These are phyloP conservation scores for Danionella cerebrum DNA, from an alignment of 2,113 vertebrate genomes.

Conservation along the genomic window DNA sequence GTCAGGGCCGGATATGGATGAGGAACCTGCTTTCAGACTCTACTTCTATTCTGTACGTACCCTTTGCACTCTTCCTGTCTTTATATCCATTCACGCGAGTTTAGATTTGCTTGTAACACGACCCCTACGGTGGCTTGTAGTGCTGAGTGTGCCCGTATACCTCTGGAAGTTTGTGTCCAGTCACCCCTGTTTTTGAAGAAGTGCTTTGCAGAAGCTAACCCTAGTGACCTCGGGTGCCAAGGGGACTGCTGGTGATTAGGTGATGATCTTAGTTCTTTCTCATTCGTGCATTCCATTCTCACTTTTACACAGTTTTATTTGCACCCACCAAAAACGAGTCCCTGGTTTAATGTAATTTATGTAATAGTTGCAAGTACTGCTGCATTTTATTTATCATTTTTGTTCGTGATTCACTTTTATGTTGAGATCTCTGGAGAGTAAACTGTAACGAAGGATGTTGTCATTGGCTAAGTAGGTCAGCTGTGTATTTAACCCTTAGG, in stretches of 20 bases:
- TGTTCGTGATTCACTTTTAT: background rate
- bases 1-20: slow-evolving; percentile 59
- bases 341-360: no score
- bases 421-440: slow-evolving; percentile 22
- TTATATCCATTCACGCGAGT: slow-evolving; percentile 29
- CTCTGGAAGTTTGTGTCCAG: slow-evolving; percentile 29
- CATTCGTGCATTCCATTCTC: background rate
- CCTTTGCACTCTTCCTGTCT: slow-evolving; percentile 31
- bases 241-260: slow-evolving; percentile 46
- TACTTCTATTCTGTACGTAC: slow-evolving; percentile 75
- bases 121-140: slow-evolving; percentile 37
- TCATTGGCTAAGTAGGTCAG: slow-evolving; percentile 67
- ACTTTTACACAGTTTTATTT: background rate
- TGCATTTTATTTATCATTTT: no score
- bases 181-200: background rate
- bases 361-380: no score
- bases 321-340: no score
- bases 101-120: slow-evolving; percentile 47
- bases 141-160: slow-evolving; percentile 13
- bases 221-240: slow-evolving; percentile 32
- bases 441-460: slow-evolving; percentile 32
- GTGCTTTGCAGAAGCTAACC: background rate
- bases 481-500: slow-evolving; percentile 51
- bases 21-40: slow-evolving; percentile 63
- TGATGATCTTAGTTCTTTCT: background rate